phyloP scores from a whole-genome alignment of 2,888 invertebrate species.

The Mesopsocus fuscifrons region DNA sequence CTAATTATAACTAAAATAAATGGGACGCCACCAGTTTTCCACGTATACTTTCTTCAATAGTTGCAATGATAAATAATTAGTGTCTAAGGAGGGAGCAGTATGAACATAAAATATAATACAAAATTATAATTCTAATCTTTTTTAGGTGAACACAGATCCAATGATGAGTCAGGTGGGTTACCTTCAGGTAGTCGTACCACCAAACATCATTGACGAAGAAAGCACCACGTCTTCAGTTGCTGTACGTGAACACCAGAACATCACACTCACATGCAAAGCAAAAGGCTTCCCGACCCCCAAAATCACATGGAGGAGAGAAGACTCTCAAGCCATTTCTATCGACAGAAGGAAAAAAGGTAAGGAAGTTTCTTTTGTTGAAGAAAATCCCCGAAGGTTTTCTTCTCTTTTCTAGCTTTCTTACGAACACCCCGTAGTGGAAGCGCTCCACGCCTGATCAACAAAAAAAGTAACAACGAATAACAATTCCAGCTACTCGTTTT shows the following conservation, averaged over 20 bases:
- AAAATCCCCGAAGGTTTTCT: no score
- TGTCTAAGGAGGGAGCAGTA: no score
- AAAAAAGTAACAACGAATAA: no score
- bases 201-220: conserved; percentile 76
- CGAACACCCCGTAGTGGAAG: neutral
- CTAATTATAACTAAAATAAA: no score
- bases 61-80: no score
- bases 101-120: no score
- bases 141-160: conserved; percentile 55
- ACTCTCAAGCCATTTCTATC: conserved; percentile 68
- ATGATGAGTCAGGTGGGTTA: conserved; percentile 92
- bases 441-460: neutral
- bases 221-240: conserved; percentile 84
- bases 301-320: conserved; percentile 85
- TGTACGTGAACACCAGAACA: conserved; percentile 83
- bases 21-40: no score
- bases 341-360: conserved; percentile 75
- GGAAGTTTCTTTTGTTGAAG: no score
- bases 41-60: no score
- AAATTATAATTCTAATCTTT: no score
- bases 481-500: no score
- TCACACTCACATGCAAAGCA: conserved; percentile 77
- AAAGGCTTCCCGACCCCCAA: conserved; percentile 81
- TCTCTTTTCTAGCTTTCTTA: neutral
- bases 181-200: conserved; percentile 85